Base-by-base conservation (phyloP, 2,797 vertebrate species). In the Mus spretus region DNA sequence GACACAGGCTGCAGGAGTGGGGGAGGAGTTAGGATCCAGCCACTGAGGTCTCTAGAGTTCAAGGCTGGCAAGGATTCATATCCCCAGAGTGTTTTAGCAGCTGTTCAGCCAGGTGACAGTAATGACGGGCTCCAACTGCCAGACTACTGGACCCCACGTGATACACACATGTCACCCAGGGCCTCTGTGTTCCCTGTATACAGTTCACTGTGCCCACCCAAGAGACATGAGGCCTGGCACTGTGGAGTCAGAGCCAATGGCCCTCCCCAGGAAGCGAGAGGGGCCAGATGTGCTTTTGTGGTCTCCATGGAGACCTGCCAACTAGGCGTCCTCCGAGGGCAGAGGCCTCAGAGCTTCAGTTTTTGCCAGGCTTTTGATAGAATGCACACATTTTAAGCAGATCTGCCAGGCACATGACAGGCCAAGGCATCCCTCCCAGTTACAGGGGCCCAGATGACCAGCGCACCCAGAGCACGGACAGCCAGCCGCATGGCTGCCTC, bases 251-350 rank as follows among this genome's bases (percentile, higher is more conserved):
- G 50, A 93, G 81, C 98, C 81, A 96, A 95, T 88, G 93, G 47
- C 96, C 97, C 97, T 98, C 97, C 97, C 97, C 95, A 95, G 79
- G 85, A 91, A 14, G 34, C 81, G 97, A 98, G 98, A 98, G 96
- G 97, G 98, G 98, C 97, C 98, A 99, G 98, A 98, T 98, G 98
- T 98, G 98, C 98, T 97, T 98, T 96, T 94, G 34, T 13, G 90
- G 97, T 98, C 97, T 98, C 98, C 98, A 98, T 98, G 98, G 98
- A 98, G 98, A 98, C 95, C 96, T 81, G 94, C 96, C 95, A 97
- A 90, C 98, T 95, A 90, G 97, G 94, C 96, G 88, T 47, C 53
- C 90, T 92, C 77, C 1, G 34, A 22, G 17, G 44, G 95, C 84
- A 84, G 90, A 9, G 74, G 87, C 44, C 28, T 93, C 72, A 10